Conservation (phyloP, 2,888 invertebrate species). For the Sminthurinus aureus region DNA sequence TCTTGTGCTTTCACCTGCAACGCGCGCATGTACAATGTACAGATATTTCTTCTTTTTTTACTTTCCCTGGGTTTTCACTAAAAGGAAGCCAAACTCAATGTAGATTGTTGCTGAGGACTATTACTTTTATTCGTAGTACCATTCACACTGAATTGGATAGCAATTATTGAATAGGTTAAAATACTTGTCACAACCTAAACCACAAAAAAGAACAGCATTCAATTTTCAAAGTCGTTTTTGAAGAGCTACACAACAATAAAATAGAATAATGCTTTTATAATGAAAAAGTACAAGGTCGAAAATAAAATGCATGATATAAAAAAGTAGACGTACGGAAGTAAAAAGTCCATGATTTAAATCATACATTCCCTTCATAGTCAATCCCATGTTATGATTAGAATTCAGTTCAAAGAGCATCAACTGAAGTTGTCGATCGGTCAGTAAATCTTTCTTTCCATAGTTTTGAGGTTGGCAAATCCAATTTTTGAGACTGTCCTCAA, state of each 20-base stretch:
- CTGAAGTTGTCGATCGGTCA: background rate
- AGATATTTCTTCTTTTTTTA: too few relatives aligned
- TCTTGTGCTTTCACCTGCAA: too few relatives aligned
- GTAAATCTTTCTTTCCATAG: background rate
- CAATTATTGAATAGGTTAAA: conserved; percentile 14
- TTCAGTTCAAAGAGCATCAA: background rate
- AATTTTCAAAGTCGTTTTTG: too few relatives aligned
- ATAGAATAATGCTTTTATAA: too few relatives aligned
- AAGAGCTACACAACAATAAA: background rate
- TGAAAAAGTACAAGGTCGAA: background rate
- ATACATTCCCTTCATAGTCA: conserved; percentile 8
- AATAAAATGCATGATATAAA: background rate
- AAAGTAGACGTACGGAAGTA: background rate
- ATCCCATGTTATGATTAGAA: background rate
- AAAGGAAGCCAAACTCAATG: too few relatives aligned
- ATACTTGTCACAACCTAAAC: background rate
- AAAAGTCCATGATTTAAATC: conserved; percentile 1
- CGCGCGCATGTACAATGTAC: too few relatives aligned
- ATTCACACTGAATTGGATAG: background rate
- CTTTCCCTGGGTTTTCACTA: too few relatives aligned
- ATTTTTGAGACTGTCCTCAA: background rate
- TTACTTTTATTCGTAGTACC: too few relatives aligned
- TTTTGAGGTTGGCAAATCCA: background rate
- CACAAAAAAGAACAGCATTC: too few relatives aligned
- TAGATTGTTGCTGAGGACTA: too few relatives aligned